A percentile compares a stretch with the other conserved stretches of the same genome.
Conservation (phyloP, 2,113 vertebrate species). For the Silurus glanis region DNA sequence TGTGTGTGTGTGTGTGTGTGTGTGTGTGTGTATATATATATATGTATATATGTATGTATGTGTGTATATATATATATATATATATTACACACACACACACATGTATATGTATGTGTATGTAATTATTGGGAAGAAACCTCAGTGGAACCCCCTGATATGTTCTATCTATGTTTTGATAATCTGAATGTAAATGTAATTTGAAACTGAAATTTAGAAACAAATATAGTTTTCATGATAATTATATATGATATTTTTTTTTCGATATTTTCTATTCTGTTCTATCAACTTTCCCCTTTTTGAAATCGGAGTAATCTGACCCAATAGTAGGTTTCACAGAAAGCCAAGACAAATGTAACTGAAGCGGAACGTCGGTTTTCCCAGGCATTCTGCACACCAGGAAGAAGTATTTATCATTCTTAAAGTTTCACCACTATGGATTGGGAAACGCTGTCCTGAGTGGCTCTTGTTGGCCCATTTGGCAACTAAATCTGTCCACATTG, state of each 20-base stretch:
- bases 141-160: background rate
- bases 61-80: slow-evolving; percentile 6
- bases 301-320: background rate
- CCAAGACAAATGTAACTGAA: background rate
- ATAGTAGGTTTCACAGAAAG: background rate
- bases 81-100: background rate
- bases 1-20: slow-evolving; percentile 22
- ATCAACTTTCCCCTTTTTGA: background rate
- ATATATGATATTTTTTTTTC: background rate
- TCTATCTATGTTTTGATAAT: background rate
- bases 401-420: background rate
- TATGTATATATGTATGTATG: slow-evolving; percentile 16
- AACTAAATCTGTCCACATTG: background rate
- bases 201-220: background rate
- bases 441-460: background rate
- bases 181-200: slow-evolving; percentile 4
- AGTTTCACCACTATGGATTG: background rate
- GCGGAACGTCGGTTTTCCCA: background rate
- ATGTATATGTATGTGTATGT: slow-evolving; percentile 28
- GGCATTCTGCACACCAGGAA: background rate
- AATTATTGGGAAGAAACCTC: slow-evolving; percentile 43
- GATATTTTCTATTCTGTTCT: background rate
- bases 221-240: background rate
- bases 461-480: background rate
- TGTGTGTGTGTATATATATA: background rate